Percentiles rank a stretch among this genome's conserved stretches.
phyloP scores from a whole-genome alignment of 2,113 vertebrate species.

The Cariama cristata region DNA sequence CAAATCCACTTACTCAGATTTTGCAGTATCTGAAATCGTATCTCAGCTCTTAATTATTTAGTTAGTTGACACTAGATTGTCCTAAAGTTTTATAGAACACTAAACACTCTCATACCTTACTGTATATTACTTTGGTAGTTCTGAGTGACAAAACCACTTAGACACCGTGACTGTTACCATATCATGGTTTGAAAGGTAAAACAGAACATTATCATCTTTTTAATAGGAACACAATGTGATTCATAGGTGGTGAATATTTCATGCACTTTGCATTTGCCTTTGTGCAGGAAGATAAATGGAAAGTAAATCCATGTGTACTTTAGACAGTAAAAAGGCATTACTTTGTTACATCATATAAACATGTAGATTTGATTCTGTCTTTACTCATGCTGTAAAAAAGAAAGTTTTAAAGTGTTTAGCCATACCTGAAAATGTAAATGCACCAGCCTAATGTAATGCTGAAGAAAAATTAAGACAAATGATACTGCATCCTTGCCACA shows the following conservation, averaged over 20 bases:
- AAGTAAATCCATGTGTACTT: conserved; percentile 91
- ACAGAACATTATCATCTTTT: conserved; percentile 59
- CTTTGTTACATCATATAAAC: conserved; percentile 91
- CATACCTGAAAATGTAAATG: conserved; percentile 86
- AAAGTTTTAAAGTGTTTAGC: conserved; percentile 84
- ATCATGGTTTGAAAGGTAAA: conserved; percentile 58
- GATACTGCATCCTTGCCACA: conserved; percentile 83
- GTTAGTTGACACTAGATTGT: background rate
- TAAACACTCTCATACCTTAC: background rate
- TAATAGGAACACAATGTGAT: conserved; percentile 71
- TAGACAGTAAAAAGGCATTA: conserved; percentile 92
- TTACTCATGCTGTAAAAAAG: conserved; percentile 83
- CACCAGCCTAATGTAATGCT: conserved; percentile 81
- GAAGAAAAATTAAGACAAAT: conserved; percentile 87
- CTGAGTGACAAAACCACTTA: conserved; percentile 63
- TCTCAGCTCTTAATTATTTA: background rate
- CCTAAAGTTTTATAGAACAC: conserved; percentile 12
- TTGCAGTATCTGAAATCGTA: background rate
- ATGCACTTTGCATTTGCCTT: conserved; percentile 89
- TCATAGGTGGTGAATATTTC: conserved; percentile 85
- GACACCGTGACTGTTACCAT: conserved; percentile 14
- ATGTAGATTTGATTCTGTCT: conserved; percentile 93
- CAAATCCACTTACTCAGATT: background rate
- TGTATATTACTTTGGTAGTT: conserved; percentile 1
- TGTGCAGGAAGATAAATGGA: conserved; percentile 88